These are phyloP conservation scores for Myotis daubentonii DNA, from an alignment of 2,797 vertebrate species.

Conservation along the genomic window DNA sequence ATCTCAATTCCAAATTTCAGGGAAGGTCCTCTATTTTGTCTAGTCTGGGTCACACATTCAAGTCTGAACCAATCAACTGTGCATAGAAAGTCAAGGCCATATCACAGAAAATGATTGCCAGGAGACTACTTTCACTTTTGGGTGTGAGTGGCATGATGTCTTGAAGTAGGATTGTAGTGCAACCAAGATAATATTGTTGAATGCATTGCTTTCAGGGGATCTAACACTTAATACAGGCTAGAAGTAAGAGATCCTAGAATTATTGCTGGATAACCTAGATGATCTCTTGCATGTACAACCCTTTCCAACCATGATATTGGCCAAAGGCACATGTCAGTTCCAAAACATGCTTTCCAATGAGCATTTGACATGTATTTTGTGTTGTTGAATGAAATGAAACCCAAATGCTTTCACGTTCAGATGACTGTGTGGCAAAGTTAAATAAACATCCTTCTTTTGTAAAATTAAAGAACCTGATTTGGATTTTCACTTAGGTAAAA, in stretches of 20 bases:
- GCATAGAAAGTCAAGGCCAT: background rate
- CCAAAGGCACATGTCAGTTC: background rate
- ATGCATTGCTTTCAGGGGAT: background rate
- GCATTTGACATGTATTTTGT: background rate
- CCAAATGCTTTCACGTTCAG: background rate
- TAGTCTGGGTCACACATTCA: background rate
- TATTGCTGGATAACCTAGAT: background rate
- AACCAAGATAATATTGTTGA: background rate
- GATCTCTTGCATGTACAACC: background rate
- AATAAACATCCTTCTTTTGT: background rate
- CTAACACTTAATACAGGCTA: background rate
- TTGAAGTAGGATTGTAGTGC: background rate
- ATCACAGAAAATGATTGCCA: background rate
- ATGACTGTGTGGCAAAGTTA: background rate
- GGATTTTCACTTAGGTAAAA: slow-evolving; percentile 44
- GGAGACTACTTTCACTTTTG: background rate
- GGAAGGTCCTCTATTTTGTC: background rate
- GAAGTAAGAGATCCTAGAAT: background rate
- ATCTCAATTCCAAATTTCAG: background rate
- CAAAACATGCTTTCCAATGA: background rate
- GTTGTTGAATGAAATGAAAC: background rate
- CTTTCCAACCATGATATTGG: background rate
- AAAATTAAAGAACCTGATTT: background rate
- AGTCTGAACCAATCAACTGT: background rate
- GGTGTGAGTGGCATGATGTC: background rate